Percentiles rank a stretch among this genome's conserved stretches.
phyloP scores from a whole-genome alignment of 2,888 invertebrate genomes.

The Tuta absoluta region DNA sequence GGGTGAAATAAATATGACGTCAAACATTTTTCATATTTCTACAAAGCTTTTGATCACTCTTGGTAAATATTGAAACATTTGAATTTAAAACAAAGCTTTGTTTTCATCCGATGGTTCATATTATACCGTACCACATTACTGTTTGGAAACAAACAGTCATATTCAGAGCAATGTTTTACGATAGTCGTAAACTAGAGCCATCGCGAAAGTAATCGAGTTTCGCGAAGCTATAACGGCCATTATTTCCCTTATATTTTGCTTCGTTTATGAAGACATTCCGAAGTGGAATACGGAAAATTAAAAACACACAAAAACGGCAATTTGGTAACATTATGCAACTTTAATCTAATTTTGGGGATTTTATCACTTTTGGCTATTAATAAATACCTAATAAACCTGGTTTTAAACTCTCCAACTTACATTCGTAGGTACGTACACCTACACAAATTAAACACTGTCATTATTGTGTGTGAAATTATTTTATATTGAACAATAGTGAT shows the following conservation, averaged over 20 bases:
- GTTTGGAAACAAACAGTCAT: conserved; percentile 46
- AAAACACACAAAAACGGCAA: conserved; percentile 10
- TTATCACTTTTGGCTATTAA: too few relatives aligned
- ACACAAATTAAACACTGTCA: too few relatives aligned
- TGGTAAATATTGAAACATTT: not conserved
- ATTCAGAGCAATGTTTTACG: conserved; percentile 47
- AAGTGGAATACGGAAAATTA: conserved; percentile 20
- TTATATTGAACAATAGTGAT: too few relatives aligned
- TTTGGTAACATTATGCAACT: not conserved
- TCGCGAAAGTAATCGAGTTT: conserved; percentile 52
- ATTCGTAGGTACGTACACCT: too few relatives aligned
- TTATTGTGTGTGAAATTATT: too few relatives aligned
- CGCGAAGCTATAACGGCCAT: conserved; percentile 38
- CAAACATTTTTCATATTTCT: too few relatives aligned
- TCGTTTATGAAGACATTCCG: conserved; percentile 18
- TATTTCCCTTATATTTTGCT: conserved; percentile 38
- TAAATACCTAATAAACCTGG: too few relatives aligned
- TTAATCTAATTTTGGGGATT: too few relatives aligned
- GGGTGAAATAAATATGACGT: too few relatives aligned
- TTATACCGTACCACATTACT: conserved; percentile 42
- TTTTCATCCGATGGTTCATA: conserved; percentile 32
- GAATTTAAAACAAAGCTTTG: conserved; percentile 23
- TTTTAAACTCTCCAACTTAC: too few relatives aligned
- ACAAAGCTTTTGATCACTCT: too few relatives aligned
- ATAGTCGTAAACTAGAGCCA: conserved; percentile 50